Evolutionary conservation across 2,113 vertebrate species (phyloP).

Genomic region (Baryphthengus martii): DNA sequence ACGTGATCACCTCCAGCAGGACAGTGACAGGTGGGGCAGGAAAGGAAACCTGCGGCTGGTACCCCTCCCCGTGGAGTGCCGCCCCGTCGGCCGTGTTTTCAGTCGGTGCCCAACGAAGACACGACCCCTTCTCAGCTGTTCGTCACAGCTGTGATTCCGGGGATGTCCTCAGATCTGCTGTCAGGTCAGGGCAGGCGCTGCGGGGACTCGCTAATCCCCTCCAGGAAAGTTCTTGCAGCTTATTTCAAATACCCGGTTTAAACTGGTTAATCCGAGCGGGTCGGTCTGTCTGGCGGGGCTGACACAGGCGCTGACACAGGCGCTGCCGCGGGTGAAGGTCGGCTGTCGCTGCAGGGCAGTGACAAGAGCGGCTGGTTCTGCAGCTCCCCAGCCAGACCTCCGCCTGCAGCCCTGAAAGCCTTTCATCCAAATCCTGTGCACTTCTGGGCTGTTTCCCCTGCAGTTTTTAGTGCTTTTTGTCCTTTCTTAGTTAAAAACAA

Average conservation of each 20-base stretch:
- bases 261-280: neutral
- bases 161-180: neutral
- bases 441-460: neutral
- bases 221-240: neutral
- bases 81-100: fast-evolving
- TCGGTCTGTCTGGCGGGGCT: neutral
- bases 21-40: neutral
- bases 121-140: neutral
- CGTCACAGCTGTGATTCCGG: neutral
- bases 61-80: fast-evolving
- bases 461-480: neutral
- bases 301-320: neutral
- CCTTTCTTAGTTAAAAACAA: neutral
- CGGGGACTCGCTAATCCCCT: neutral
- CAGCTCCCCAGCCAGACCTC: neutral
- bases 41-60: neutral
- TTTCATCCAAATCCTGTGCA: neutral
- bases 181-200: neutral
- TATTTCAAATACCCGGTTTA: neutral
- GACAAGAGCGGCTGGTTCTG: neutral
- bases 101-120: fast-evolving
- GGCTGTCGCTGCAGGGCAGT: neutral
- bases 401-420: neutral
- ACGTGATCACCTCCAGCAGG: fast-evolving
- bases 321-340: neutral